Evolutionary conservation across 2,113 vertebrate genomes (phyloP).

Genomic region (Hirundichthys speculiger): DNA sequence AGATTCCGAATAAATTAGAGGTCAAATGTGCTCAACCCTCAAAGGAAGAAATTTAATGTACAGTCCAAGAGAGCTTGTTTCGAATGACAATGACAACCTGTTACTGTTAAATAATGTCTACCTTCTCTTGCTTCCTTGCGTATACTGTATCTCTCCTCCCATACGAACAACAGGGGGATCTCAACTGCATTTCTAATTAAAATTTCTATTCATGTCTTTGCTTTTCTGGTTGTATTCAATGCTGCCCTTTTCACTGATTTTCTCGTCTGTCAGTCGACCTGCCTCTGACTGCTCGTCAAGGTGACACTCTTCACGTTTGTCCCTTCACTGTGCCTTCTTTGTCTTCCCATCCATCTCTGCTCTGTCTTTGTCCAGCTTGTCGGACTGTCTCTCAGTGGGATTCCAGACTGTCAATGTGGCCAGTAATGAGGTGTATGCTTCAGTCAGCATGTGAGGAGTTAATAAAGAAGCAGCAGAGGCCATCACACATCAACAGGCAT

Average conservation of each 20-base stretch:
- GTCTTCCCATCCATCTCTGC: conserved; percentile 27
- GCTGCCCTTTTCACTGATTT: conserved; percentile 1
- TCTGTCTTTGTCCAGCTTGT: conserved; percentile 52
- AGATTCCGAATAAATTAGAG: not conserved
- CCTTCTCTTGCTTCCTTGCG: not conserved
- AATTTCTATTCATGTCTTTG: not conserved
- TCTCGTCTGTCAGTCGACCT: conserved; percentile 20
- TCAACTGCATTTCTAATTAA: not conserved
- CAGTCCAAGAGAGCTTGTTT: not conserved
- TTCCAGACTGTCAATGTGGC: conserved; percentile 67
- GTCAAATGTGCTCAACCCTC: too few species aligned
- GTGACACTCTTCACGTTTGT: conserved; percentile 55
- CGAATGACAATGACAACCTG: not conserved
- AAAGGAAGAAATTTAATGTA: not conserved
- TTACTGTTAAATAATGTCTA: conserved; percentile 6
- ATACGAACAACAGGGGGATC: not conserved
- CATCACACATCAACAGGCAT: conserved; percentile 76
- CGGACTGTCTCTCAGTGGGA: conserved; percentile 53
- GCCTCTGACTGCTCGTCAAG: conserved; percentile 49
- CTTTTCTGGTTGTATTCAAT: conserved; percentile 1
- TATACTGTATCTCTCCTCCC: not conserved
- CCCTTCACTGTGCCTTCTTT: conserved; percentile 38
- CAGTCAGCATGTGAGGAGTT: conserved; percentile 80
- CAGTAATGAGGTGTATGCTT: conserved; percentile 75
- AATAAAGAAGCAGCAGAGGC: conserved; percentile 79